phyloP scores from a whole-genome alignment of 2,888 invertebrate species.

The Microplitis deprimator region DNA sequence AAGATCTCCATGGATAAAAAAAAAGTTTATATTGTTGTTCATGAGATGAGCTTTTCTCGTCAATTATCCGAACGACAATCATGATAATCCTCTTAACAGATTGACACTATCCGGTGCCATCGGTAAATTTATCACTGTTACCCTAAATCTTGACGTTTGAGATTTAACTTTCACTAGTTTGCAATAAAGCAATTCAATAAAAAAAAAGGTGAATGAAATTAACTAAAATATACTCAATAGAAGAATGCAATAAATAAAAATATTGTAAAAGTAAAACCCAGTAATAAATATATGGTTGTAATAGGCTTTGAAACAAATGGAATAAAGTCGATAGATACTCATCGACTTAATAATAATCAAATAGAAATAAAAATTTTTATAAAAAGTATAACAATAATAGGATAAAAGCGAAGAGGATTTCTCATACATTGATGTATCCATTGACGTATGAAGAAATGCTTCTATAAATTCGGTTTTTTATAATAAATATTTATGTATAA shows the following conservation, averaged over 20 bases:
- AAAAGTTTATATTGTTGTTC: neutral
- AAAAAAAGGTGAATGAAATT: neutral
- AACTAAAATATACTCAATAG: neutral
- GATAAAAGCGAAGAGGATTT: neutral
- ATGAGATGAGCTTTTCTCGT: conserved; percentile 7
- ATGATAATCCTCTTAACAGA: conserved; percentile 18
- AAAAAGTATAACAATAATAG: neutral
- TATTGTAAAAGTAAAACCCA: neutral
- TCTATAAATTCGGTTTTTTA: neutral
- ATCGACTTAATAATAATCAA: neutral
- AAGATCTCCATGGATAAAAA: neutral
- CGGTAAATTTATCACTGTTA: conserved; percentile 44
- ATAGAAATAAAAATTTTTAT: no score
- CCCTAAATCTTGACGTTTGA: conserved; percentile 15
- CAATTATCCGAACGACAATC: conserved; percentile 15
- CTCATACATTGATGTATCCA: neutral
- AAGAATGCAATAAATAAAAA: neutral
- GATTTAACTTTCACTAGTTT: conserved; percentile 36
- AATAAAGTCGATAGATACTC: neutral
- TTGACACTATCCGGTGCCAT: conserved; percentile 3
- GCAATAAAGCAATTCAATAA: neutral
- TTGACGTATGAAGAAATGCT: neutral
- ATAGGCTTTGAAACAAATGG: neutral
- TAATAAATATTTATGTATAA: neutral
- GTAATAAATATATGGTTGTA: neutral